These are phyloP conservation scores for Chrosomus eos DNA, from an alignment of 2,797 vertebrate genomes.

Conservation along the genomic window DNA sequence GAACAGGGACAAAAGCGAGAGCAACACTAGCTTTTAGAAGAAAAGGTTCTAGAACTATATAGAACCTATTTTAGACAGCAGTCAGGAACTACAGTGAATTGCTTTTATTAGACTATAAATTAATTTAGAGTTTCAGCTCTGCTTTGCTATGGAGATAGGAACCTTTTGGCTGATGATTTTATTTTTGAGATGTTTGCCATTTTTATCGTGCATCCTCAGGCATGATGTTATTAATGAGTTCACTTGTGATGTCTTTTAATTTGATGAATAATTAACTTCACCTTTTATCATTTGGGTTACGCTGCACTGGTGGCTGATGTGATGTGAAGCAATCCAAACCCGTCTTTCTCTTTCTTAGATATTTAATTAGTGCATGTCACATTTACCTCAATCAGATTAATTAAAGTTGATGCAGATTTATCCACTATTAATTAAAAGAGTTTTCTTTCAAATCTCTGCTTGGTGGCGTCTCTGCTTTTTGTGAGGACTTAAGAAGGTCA, in stretches of 20 bases:
- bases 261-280: conserved; percentile 14
- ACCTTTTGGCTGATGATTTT: not conserved
- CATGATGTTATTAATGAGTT: conserved; percentile 3
- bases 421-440: conserved; percentile 40
- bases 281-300: conserved; percentile 10
- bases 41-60: not conserved
- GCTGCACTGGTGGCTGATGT: not conserved
- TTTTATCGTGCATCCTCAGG: not conserved
- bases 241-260: conserved; percentile 1
- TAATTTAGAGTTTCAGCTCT: not conserved
- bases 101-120: too few species aligned
- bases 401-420: conserved; percentile 41
- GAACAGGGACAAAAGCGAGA: conserved; percentile 57
- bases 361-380: conserved; percentile 8
- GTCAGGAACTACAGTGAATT: too few species aligned
- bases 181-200: not conserved
- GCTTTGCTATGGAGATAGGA: not conserved
- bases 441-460: conserved; percentile 40
- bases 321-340: not conserved
- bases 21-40: not conserved
- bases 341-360: not conserved
- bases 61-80: not conserved
- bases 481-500: not conserved
- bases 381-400: conserved; percentile 33
- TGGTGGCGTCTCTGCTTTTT: conserved; percentile 36